Base-by-base conservation (phyloP, 2,113 vertebrate genomes). In the Candoia aspera region DNA sequence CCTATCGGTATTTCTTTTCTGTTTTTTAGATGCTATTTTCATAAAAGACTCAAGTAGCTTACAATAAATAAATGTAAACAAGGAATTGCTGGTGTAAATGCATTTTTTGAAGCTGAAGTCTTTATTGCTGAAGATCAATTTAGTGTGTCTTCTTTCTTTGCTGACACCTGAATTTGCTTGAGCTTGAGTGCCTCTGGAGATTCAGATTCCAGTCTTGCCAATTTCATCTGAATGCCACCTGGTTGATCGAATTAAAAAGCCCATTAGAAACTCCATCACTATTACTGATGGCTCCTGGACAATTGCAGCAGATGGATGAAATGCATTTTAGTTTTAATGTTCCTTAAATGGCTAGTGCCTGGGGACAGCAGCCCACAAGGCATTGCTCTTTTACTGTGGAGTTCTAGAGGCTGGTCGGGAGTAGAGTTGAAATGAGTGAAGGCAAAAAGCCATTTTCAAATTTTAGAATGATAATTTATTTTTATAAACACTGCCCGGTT, bases 191-290 rank as follows among this genome's bases (percentile, higher is more conserved):
- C 83, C 83, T 91, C 83, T 46, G n/a, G 90, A 86, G 90, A 62
- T 46, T 46, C 42, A 85, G 58, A 60, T 91, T 89, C 58, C 6
- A 85, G 79, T n/a, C 42, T 90, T 90, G 53, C 42, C 37, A 84
- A 49, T 90, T 85, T 84, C 37, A 84, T 90, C 79, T 49, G 57
- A 90, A 84, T 91, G 58, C 54, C 90, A 91, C 58, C 83, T 85
- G 57, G 57, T 86, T 86, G 86, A 86, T 91, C 83, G 58, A 85
- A 91, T 53, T 57, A 49, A 49, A 85, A 42, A 85, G 55, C 57
- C 90, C 55, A 49, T 49, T 85, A 91, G 55, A 59, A 85, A 91
- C 42, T 85, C 90, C 58, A 53, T 62, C 29, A 60, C 57, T 62
- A 46, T 58, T 85, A 86, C 42, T n/a, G 24, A 91, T 90, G 55